These are phyloP conservation scores for Telmatochromis brachygnathus DNA, from an alignment of 2,113 vertebrate species.

Conservation along the genomic window DNA sequence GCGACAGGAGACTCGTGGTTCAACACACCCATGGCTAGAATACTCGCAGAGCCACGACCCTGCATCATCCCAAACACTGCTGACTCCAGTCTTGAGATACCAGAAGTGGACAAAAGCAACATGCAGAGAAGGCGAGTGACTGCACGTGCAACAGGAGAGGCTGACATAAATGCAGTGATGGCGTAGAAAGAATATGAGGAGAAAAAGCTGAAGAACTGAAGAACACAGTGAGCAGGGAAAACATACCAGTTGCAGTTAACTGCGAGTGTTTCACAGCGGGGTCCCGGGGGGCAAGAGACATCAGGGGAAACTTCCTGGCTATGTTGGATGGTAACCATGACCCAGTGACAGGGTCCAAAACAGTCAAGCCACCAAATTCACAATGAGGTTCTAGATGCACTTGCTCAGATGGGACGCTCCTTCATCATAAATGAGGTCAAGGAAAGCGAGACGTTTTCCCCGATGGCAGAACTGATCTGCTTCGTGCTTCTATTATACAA, in stretches of 20 bases:
- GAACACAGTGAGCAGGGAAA: not conserved
- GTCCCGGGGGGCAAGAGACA: not conserved
- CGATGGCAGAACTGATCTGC: not conserved
- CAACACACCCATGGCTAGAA: not conserved
- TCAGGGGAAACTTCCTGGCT: not conserved
- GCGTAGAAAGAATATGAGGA: not conserved
- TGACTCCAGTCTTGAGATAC: not conserved
- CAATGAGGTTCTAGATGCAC: not conserved
- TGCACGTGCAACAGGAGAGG: not conserved
- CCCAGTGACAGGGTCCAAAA: not conserved
- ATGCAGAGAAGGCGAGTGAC: not conserved
- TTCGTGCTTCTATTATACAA: not conserved
- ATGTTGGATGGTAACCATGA: not conserved
- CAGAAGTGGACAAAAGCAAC: not conserved
- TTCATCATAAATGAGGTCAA: not conserved
- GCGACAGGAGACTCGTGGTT: not conserved
- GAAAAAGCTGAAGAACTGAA: not conserved
- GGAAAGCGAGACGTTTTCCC: not conserved
- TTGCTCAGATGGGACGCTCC: not conserved
- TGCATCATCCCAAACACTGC: accelerated
- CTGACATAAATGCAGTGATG: not conserved
- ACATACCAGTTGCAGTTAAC: not conserved
- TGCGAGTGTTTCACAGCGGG: not conserved
- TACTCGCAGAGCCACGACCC: not conserved
- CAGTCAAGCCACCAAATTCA: not conserved